phyloP scores from a whole-genome alignment of 1,140 invertebrate species.

The Cotesia typhae region DNA sequence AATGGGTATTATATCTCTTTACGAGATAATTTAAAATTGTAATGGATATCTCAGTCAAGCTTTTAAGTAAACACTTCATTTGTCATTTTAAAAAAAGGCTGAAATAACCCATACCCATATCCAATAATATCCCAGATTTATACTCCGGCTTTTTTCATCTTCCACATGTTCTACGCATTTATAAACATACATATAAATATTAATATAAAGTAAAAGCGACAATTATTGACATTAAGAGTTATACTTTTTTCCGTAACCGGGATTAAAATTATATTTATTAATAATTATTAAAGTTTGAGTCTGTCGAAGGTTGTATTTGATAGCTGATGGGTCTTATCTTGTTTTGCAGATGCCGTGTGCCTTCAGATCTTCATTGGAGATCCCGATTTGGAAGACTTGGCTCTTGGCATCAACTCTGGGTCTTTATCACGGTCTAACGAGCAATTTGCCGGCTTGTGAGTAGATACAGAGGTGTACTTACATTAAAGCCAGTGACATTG shows the following conservation, averaged over 20 bases:
- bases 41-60: slow-evolving; percentile 33
- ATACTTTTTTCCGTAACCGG: too few species aligned
- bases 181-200: too few species aligned
- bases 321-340: slow-evolving; percentile 23
- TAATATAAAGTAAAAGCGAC: too few species aligned
- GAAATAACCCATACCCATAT: background rate
- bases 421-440: slow-evolving; percentile 36
- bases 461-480: slow-evolving; percentile 15
- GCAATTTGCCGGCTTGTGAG: slow-evolving; percentile 19
- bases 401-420: slow-evolving; percentile 19
- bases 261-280: too few species aligned
- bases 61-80: slow-evolving; percentile 52
- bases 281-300: background rate
- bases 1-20: slow-evolving; percentile 39
- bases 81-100: slow-evolving; percentile 41
- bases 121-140: too few species aligned
- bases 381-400: background rate
- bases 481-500: slow-evolving; percentile 21
- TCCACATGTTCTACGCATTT: too few species aligned
- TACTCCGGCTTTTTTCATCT: background rate
- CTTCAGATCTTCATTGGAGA: slow-evolving; percentile 7
- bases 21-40: slow-evolving; percentile 35
- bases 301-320: background rate
- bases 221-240: too few species aligned
- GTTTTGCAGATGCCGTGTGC: background rate